Evolutionary conservation across 2,113 vertebrate species (phyloP), one percentile per base, ranked within the genome.

Genomic region (Pterocles burchelli): DNA sequence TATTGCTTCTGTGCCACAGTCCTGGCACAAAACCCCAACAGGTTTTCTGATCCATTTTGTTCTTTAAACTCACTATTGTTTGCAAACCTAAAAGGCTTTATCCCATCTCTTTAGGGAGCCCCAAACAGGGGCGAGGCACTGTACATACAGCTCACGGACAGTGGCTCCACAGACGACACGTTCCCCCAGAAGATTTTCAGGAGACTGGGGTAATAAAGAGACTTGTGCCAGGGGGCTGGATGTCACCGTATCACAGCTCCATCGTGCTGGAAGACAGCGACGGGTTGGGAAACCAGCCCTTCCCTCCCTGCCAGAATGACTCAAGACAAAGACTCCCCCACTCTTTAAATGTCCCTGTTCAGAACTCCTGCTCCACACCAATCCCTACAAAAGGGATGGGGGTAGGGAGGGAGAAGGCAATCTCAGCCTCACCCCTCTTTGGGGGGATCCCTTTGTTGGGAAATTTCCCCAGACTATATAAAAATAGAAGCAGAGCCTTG

Each of bases 271-370:
- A 95, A 95, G 86, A 90, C 85, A 89, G 93, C 2, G 76, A 90
- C 80, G 92, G 91, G 61, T 84, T 92, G 91, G 83, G 90, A 95
- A 92, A 19, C 20, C 86, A 94, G 95, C 80, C 86, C 84, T 95
- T 92, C 91, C 93, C 94, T 96, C 91, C 38, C 84, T 87, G 76
- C 71, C 91, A 81, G 93, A 84, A 96, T 91, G 71, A 97, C 83
- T 94, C 89, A 88, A 93, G 89, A 97, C 92, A 94, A 96, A 95
- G 93, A 88, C 87, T 94, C 88, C 86, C n/a, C 94, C 85, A 73
- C 93, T 94, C 77, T 96, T 93, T 72, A 84, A 80, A 96, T n/a
- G 82, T 79, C 73, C 90, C 92, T 2, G 86, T 78, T 79, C 90
- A 66, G 67, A 96, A 94, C 86, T 97, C 90, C 81, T 46, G 79